Percentiles rank a stretch among this genome's conserved stretches.
Conservation (phyloP, 2,888 invertebrate species). For the Melanargia galathea region DNA sequence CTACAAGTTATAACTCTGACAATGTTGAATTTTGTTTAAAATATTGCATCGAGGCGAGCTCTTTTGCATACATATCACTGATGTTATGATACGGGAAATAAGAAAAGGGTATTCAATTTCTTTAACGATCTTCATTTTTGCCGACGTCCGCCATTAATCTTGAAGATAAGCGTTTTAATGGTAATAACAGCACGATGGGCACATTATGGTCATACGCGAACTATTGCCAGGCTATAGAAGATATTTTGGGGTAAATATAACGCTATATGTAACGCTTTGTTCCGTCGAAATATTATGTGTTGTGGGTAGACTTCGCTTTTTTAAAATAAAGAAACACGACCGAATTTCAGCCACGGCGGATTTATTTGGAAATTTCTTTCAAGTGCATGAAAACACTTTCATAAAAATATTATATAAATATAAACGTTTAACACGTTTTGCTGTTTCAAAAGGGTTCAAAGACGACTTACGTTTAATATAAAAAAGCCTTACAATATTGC, state of each 20-base stretch:
- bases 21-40: background rate
- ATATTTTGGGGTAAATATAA: slow-evolving; percentile 48
- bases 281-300: slow-evolving; percentile 4
- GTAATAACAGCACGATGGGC: slow-evolving; percentile 65
- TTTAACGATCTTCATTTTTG: slow-evolving; percentile 27
- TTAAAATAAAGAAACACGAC: no score
- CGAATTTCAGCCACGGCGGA: no score
- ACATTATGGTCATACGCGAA: slow-evolving; percentile 36
- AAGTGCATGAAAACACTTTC: no score
- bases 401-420: no score
- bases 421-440: background rate
- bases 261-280: slow-evolving; percentile 43
- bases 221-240: slow-evolving; percentile 32
- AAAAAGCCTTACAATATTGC: background rate
- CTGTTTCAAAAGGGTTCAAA: background rate
- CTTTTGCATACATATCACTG: slow-evolving; percentile 9
- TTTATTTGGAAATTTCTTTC: no score
- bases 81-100: slow-evolving; percentile 17
- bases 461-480: background rate
- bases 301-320: background rate
- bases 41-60: slow-evolving; percentile 5
- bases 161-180: slow-evolving; percentile 73
- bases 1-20: background rate
- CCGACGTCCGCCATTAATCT: slow-evolving; percentile 62
- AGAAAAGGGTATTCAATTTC: slow-evolving; percentile 25